Percentiles rank a stretch among this genome's conserved stretches.
These are phyloP conservation scores for Pygocentrus nattereri DNA, from an alignment of 2,797 vertebrate species.

Conservation along the genomic window DNA sequence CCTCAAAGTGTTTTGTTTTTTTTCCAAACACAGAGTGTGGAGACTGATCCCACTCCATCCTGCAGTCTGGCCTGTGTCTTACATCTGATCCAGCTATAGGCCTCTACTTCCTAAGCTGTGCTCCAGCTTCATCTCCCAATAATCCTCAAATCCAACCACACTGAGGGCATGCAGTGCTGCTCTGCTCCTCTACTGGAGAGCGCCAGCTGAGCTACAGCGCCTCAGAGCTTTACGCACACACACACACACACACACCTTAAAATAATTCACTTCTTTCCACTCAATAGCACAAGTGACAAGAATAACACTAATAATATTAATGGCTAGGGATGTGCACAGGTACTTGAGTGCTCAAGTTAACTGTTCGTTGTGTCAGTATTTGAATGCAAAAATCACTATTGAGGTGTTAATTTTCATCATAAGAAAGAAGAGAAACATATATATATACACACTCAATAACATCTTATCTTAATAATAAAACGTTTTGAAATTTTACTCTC, in stretches of 20 bases:
- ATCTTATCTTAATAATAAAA: too few relatives aligned
- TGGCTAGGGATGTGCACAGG: too few relatives aligned
- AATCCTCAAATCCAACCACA: constrained; percentile 51
- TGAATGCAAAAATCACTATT: too few relatives aligned
- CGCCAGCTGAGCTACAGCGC: not conserved
- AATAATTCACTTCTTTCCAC: constrained; percentile 22
- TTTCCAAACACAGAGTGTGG: not conserved
- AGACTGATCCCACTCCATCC: constrained; percentile 30
- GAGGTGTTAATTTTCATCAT: too few relatives aligned
- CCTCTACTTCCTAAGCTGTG: constrained; percentile 33
- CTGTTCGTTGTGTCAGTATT: too few relatives aligned
- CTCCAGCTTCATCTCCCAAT: constrained; percentile 44
- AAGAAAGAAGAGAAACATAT: too few relatives aligned
- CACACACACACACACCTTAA: constrained; percentile 18
- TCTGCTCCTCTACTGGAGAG: constrained; percentile 22
- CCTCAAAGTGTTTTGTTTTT: not conserved
- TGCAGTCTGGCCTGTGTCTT: constrained; percentile 28
- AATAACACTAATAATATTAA: too few relatives aligned
- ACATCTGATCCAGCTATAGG: constrained; percentile 31
- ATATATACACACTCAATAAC: too few relatives aligned
- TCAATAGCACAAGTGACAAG: constrained; percentile 31
- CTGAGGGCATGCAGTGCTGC: constrained; percentile 28
- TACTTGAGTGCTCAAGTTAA: too few relatives aligned
- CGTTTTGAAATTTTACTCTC: too few relatives aligned
- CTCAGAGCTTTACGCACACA: constrained; percentile 36